phyloP scores from a whole-genome alignment of 2,888 invertebrate species.

The Lampropteryx suffumata region DNA sequence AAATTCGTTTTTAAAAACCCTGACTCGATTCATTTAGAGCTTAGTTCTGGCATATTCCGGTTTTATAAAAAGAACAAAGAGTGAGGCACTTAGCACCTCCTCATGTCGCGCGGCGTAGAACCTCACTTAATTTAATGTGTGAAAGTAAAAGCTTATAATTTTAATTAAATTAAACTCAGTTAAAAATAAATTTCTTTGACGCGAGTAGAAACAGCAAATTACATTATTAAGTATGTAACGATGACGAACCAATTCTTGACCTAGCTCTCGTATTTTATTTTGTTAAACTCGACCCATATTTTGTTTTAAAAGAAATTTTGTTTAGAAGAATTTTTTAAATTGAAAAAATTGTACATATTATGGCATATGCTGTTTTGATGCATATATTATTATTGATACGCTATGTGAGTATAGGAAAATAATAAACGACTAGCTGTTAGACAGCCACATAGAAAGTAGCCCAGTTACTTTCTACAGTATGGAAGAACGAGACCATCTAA shows the following conservation, averaged over 20 bases:
- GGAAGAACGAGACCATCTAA: no score
- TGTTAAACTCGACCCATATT: neutral
- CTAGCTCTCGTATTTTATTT: neutral
- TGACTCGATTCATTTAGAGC: neutral
- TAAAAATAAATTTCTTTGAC: conserved; percentile 16
- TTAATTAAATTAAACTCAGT: conserved; percentile 42
- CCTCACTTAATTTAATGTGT: conserved; percentile 48
- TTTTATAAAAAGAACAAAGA: conserved; percentile 24
- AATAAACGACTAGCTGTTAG: no score
- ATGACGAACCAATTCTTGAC: neutral
- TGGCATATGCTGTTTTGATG: no score
- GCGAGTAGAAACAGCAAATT: neutral
- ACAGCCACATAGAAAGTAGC: no score
- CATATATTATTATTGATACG: no score
- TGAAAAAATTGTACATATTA: no score
- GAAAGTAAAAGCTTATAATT: conserved; percentile 41
- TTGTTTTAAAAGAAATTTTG: no score
- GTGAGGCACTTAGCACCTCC: conserved; percentile 41
- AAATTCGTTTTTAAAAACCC: no score
- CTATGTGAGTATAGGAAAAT: no score
- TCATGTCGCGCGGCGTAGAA: conserved; percentile 31
- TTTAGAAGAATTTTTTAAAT: no score
- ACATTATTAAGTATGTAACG: neutral
- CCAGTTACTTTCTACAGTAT: no score
- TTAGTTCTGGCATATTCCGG: neutral